Base-by-base conservation (phyloP, 2,888 invertebrate genomes). In the Liodrosophila aerea region DNA sequence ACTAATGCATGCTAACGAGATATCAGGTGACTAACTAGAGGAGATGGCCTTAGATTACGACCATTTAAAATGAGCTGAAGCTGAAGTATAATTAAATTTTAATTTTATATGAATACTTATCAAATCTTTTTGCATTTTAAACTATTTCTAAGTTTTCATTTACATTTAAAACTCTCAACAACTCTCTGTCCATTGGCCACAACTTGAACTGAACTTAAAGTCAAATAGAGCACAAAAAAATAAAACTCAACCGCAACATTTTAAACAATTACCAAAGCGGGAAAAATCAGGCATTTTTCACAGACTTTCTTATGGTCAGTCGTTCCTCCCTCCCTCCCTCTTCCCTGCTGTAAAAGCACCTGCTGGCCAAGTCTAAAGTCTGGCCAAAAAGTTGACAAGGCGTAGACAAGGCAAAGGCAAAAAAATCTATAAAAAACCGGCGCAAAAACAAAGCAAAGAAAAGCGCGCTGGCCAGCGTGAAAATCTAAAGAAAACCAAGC, bases 1-100 rank as follows among this genome's bases (percentile, higher is more conserved):
- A 70, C 69, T 63, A 76, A 77, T 82, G 76, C 76, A 82, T 78
- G 83, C 60, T 77, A 77, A 82, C 80, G 83, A 77, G 77, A 70
- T 82, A 78, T 82, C 80, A 82, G 83, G 83, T 82, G 70, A 73
- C 76, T 46, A 34, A 16, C 49, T 41, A 41, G 56, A 54, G 40
- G 53, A 63, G 63, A 53, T 22, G 56, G 40, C 52, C 52, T 68
- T 61, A 30, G 46, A 46, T 46, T 60, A 53, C 60, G 7, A 52
- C 47, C 54, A n/a, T n/a, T n/a, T n/a, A n/a, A n/a, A n/a, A n/a
- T n/a, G n/a, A n/a, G n/a, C n/a, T n/a, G n/a, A n/a, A n/a, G n/a
- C n/a, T n/a, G n/a, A n/a, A n/a, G n/a, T n/a, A n/a, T n/a, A n/a
- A n/a, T n/a, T n/a, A n/a, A n/a, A n/a, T n/a, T n/a, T n/a, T n/a